phyloP scores from a whole-genome alignment of 2,113 vertebrate genomes.

The Hiodon alosoides region DNA sequence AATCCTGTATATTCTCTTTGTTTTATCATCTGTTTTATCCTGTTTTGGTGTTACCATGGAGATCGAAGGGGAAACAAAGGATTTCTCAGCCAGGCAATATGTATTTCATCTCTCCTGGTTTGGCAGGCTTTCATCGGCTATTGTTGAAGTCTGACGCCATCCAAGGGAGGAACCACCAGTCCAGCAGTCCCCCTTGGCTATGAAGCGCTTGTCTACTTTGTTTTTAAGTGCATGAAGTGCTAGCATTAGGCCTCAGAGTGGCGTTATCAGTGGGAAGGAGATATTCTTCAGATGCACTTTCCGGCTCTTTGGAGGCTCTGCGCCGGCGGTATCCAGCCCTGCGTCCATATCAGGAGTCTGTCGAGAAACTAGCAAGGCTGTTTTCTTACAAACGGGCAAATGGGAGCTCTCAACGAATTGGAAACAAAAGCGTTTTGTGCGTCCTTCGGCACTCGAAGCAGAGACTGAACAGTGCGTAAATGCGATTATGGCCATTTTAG shows the following conservation, averaged over 20 bases:
- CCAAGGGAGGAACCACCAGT: slow-evolving; percentile 18
- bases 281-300: not conserved
- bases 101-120: slow-evolving; percentile 30
- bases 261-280: slow-evolving; percentile 9
- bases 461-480: not conserved
- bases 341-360: not conserved
- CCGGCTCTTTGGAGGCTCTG: not conserved
- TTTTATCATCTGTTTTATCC: slow-evolving; percentile 57
- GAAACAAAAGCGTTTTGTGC: slow-evolving; percentile 1
- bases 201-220: slow-evolving; percentile 22
- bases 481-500: not conserved
- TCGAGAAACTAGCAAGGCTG: not conserved
- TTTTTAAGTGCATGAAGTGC: slow-evolving; percentile 17
- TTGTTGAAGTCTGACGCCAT: slow-evolving; percentile 14
- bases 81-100: slow-evolving; percentile 35
- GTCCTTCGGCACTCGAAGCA: not conserved
- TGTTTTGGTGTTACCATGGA: slow-evolving; percentile 58
- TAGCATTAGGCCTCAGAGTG: not conserved
- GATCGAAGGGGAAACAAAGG: slow-evolving; percentile 48
- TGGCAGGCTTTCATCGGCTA: slow-evolving; percentile 18
- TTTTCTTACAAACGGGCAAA: not conserved
- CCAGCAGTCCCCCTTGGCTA: not conserved
- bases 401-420: not conserved
- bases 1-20: slow-evolving; percentile 41
- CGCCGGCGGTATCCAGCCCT: not conserved